Evolutionary conservation across 2,888 invertebrate genomes (phyloP).

Genomic region (Salticus scenicus): DNA sequence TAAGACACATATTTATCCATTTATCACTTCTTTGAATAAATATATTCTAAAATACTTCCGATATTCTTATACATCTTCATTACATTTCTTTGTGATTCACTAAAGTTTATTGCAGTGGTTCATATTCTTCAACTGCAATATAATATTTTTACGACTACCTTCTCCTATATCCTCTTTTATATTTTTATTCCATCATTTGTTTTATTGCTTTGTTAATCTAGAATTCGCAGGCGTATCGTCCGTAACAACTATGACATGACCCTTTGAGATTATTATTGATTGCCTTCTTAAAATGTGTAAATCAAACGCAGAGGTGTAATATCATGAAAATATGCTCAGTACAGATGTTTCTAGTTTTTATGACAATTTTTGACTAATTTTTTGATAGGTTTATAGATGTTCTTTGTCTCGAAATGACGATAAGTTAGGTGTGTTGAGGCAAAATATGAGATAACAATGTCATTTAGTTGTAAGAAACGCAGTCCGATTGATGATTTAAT

Average conservation of each 20-base stretch:
- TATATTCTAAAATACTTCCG: too few relatives aligned
- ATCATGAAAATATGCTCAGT: neutral
- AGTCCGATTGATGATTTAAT: too few relatives aligned
- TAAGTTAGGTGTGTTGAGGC: too few relatives aligned
- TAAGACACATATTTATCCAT: too few relatives aligned
- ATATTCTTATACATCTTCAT: neutral
- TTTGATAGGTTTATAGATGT: slow-evolving; percentile 21
- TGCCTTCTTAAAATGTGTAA: neutral
- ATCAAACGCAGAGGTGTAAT: neutral
- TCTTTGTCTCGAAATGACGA: neutral
- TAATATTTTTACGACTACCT: neutral
- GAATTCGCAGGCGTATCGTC: neutral
- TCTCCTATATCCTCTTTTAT: neutral
- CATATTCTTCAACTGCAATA: neutral
- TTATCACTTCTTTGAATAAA: too few relatives aligned
- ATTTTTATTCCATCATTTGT: neutral
- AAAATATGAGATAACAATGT: too few relatives aligned
- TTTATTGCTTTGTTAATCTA: neutral
- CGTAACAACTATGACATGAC: neutral
- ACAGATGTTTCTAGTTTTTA: neutral
- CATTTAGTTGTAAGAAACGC: too few relatives aligned
- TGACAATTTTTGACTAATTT: slow-evolving; percentile 4
- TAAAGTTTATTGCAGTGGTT: neutral
- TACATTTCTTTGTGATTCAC: neutral
- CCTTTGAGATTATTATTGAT: neutral